Evolutionary conservation across 2,888 invertebrate species (phyloP).

Genomic region (Pachliopta kotzebuea): DNA sequence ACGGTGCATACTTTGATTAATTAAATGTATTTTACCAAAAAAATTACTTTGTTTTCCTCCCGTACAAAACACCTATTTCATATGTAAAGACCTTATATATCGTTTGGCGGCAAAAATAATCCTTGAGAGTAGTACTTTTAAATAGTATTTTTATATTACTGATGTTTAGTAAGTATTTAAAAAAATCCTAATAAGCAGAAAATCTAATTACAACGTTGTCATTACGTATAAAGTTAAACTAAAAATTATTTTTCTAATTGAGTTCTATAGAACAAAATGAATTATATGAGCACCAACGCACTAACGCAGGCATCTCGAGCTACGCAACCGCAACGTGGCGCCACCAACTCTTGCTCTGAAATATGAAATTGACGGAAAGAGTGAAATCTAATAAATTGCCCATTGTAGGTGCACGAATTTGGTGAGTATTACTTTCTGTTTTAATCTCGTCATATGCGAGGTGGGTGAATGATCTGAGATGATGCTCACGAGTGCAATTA

Average conservation of each 20-base stretch:
- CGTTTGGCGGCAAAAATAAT: too few relatives aligned
- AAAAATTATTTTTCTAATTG: neutral
- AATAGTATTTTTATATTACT: neutral
- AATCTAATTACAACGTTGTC: neutral
- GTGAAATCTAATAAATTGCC: slow-evolving; percentile 78
- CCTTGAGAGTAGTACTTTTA: too few relatives aligned
- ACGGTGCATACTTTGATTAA: too few relatives aligned
- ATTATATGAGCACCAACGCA: neutral
- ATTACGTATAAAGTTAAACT: neutral
- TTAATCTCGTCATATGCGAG: slow-evolving; percentile 57
- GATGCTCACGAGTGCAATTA: slow-evolving; percentile 41
- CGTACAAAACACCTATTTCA: too few relatives aligned
- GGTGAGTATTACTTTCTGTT: slow-evolving; percentile 73
- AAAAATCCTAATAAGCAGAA: neutral
- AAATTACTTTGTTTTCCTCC: too few relatives aligned
- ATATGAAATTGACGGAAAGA: slow-evolving; percentile 73
- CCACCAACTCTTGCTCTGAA: slow-evolving; percentile 41
- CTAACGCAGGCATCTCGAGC: neutral
- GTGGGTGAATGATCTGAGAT: slow-evolving; percentile 54
- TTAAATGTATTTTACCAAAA: too few relatives aligned
- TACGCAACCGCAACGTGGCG: slow-evolving; percentile 32
- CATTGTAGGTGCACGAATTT: slow-evolving; percentile 76
- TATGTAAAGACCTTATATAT: too few relatives aligned
- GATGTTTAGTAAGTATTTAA: neutral
- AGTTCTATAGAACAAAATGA: neutral